Evolutionary conservation across 23 tunicate genomes (phyloP).

Genomic region (Diplosoma virens): DNA sequence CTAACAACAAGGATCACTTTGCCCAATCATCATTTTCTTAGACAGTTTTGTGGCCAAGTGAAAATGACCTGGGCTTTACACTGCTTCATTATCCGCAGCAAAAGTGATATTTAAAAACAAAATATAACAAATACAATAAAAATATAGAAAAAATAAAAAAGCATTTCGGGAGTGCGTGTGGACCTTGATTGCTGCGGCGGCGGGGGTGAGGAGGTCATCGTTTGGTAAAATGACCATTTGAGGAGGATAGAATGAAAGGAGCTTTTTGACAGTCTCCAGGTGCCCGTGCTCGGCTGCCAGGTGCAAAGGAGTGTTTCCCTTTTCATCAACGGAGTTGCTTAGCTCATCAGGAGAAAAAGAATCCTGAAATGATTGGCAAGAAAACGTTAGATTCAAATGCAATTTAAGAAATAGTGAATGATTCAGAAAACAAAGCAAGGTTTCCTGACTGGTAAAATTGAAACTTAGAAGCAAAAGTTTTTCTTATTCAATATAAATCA

Average conservation of each 20-base stretch:
- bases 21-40: too few relatives aligned
- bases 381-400: too few relatives aligned
- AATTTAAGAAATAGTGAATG: too few relatives aligned
- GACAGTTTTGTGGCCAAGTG: too few relatives aligned
- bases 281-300: conserved; percentile 80
- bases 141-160: not conserved
- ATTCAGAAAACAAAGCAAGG: too few relatives aligned
- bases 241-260: conserved; percentile 37
- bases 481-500: too few relatives aligned
- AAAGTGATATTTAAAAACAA: not conserved
- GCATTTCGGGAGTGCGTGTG: not conserved
- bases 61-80: too few relatives aligned
- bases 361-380: too few relatives aligned
- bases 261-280: conserved; percentile 34
- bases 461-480: too few relatives aligned
- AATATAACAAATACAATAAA: not conserved
- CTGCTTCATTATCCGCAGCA: not conserved
- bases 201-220: conserved; percentile 82
- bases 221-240: conserved; percentile 74
- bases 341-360: conserved; percentile 64
- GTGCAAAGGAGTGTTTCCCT: conserved; percentile 79
- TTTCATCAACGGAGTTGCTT: conserved; percentile 76
- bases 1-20: too few relatives aligned
- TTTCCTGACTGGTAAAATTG: too few relatives aligned
- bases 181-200: conserved; percentile 80